Percentiles rank a stretch among this genome's conserved stretches.
Evolutionary conservation across 2,888 invertebrate species (phyloP).

Genomic region (Trichogramma evanescens): DNA sequence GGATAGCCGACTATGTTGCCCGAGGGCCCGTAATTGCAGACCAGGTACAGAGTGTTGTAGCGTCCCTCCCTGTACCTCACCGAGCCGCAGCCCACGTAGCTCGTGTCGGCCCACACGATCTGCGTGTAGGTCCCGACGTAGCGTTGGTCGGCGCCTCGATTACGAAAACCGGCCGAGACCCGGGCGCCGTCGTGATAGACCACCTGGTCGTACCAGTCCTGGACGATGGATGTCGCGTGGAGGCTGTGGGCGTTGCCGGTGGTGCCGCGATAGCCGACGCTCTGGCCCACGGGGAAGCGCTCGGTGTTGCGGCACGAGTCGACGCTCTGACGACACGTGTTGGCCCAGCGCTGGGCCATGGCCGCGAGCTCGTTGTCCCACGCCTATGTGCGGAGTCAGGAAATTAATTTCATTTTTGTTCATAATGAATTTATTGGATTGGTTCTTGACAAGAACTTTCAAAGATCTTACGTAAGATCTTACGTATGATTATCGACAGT

Average conservation of each 20-base stretch:
- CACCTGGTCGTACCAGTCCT: slow-evolving; percentile 45
- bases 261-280: slow-evolving; percentile 31
- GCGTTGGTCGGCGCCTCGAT: background rate
- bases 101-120: slow-evolving; percentile 49
- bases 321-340: slow-evolving; percentile 44
- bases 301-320: slow-evolving; percentile 43
- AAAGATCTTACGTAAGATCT: too few species aligned
- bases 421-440: too few species aligned
- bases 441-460: background rate
- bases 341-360: slow-evolving; percentile 47
- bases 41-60: slow-evolving; percentile 33
- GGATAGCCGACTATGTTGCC: slow-evolving; percentile 38
- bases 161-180: background rate
- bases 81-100: slow-evolving; percentile 49
- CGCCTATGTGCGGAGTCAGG: slow-evolving; percentile 12
- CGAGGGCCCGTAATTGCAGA: slow-evolving; percentile 47
- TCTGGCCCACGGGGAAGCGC: slow-evolving; percentile 45
- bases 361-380: slow-evolving; percentile 42
- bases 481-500: too few species aligned
- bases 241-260: background rate
- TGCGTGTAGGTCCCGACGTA: slow-evolving; percentile 45
- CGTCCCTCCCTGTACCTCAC: slow-evolving; percentile 36
- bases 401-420: too few species aligned
- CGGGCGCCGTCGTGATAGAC: slow-evolving; percentile 26
- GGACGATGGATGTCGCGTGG: slow-evolving; percentile 21